Conservation (phyloP, 2,113 vertebrate species). For the Raja brachyura region DNA sequence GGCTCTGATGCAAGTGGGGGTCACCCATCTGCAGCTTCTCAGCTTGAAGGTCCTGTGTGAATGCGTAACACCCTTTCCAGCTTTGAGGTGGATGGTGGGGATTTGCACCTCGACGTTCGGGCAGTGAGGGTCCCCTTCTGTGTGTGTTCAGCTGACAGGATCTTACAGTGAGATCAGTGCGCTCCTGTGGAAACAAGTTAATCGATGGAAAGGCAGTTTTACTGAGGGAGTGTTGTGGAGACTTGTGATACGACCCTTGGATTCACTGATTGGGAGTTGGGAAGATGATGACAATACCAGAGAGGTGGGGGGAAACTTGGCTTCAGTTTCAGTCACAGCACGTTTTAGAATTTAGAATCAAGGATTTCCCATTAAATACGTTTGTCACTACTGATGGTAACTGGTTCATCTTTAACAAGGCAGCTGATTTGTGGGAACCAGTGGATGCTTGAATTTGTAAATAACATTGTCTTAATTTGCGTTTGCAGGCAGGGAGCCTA, state of each 20-base stretch:
- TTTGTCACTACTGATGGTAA: conserved; percentile 10
- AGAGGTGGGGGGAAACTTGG: not conserved
- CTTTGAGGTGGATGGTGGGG: not conserved
- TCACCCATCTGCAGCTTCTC: too few species aligned
- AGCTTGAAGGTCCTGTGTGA: not conserved
- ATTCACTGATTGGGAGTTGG: not conserved
- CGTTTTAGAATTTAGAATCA: not conserved
- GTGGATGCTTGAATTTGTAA: not conserved
- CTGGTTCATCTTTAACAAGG: not conserved
- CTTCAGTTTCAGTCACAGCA: not conserved
- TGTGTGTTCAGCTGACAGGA: not conserved
- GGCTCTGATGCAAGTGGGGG: too few species aligned
- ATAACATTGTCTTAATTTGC: conserved; percentile 7
- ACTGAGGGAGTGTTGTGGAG: not conserved
- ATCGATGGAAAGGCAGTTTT: not conserved
- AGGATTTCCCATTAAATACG: not conserved
- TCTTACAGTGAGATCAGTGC: not conserved
- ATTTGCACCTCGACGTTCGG: not conserved
- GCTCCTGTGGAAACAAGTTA: not conserved
- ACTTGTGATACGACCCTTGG: not conserved
- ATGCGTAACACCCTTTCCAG: not conserved
- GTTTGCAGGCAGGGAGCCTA: not conserved
- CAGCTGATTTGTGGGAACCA: conserved; percentile 9
- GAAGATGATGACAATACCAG: not conserved
- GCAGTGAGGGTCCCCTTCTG: not conserved